Conservation (phyloP, 2,113 vertebrate genomes). For the Dipodomys ordii region DNA sequence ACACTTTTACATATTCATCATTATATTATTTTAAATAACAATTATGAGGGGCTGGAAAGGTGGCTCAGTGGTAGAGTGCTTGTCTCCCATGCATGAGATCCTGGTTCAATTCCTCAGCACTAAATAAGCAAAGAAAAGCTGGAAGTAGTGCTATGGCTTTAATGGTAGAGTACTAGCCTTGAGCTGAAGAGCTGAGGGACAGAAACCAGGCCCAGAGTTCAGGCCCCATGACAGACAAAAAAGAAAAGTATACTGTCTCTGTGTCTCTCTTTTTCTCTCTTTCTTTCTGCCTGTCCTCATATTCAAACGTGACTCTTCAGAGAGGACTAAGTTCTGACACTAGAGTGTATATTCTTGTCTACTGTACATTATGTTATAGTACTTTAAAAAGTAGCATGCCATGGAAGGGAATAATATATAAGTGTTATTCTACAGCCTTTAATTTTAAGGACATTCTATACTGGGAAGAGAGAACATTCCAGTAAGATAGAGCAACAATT, state of each 20-base stretch:
- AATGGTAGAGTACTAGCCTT: no score
- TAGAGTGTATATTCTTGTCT: not conserved
- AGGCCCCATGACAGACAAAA: no score
- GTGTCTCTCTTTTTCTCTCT: not conserved
- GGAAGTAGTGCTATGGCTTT: no score
- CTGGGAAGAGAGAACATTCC: not conserved
- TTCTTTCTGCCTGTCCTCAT: not conserved
- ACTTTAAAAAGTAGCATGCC: not conserved
- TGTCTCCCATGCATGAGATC: no score
- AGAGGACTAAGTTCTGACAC: not conserved
- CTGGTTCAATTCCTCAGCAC: no score
- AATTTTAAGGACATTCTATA: slow-evolving; percentile 26
- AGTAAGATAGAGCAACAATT: not conserved
- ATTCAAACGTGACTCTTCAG: not conserved
- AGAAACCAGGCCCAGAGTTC: no score
- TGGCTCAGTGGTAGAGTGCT: no score
- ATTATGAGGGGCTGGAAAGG: no score
- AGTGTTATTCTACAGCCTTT: not conserved
- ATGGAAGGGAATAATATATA: not conserved
- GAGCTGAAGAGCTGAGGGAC: no score
- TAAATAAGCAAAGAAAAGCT: no score
- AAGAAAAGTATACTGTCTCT: not conserved
- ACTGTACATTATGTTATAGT: not conserved
- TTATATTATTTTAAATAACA: no score
- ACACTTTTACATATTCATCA: not conserved